Conservation (phyloP, 1,140 invertebrate species). For the Drosophila erecta region DNA sequence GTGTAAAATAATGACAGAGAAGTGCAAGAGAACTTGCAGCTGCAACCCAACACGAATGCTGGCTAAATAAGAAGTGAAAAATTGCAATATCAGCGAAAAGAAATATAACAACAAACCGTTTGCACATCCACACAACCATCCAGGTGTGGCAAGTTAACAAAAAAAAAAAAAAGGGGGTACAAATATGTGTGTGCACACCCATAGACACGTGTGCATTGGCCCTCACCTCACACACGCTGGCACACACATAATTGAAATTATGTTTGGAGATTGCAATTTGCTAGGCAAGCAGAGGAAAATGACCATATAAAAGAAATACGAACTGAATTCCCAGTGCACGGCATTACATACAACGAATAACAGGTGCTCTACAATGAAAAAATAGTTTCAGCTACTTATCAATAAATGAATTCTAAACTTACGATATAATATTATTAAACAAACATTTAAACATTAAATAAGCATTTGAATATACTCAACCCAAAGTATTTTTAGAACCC, state of each 20-base stretch:
- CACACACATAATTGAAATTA: constrained; percentile 59
- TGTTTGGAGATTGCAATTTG: constrained; percentile 51
- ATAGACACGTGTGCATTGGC: constrained; percentile 22
- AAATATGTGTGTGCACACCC: constrained; percentile 14
- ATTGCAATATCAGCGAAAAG: constrained; percentile 52
- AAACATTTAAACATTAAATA: no score
- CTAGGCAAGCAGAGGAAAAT: constrained; percentile 25
- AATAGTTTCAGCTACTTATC: no score
- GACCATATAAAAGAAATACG: constrained; percentile 7
- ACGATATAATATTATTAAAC: no score
- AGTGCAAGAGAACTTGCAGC: constrained; percentile 21
- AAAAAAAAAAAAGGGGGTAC: background rate
- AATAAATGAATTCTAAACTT: no score
- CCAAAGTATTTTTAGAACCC: background rate
- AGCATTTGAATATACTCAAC: background rate
- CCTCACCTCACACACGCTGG: constrained; percentile 25
- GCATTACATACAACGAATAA: constrained; percentile 6
- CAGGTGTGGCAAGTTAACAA: constrained; percentile 4
- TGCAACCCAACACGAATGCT: constrained; percentile 38
- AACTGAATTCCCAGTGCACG: constrained; percentile 8
- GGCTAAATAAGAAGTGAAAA: constrained; percentile 32
- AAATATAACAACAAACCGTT: constrained; percentile 16
- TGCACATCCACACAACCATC: constrained; percentile 10
- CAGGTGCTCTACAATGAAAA: background rate
- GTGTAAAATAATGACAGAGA: constrained; percentile 50